Percentiles rank a stretch among this genome's conserved stretches.
Evolutionary conservation across 2,888 invertebrate genomes (phyloP).

Genomic region (Hyles lineata): DNA sequence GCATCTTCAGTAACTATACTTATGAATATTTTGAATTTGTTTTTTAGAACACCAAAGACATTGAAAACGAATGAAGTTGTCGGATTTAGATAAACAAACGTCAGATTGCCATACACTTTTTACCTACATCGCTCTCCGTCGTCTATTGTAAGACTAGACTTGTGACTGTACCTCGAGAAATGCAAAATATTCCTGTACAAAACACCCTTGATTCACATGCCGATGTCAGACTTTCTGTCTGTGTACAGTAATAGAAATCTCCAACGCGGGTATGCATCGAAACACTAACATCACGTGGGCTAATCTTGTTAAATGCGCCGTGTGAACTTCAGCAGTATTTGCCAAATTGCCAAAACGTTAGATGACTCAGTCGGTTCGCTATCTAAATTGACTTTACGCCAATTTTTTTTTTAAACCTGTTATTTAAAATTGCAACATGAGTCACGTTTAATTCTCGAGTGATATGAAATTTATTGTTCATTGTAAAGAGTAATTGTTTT

Average conservation of each 20-base stretch:
- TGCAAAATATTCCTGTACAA: background rate
- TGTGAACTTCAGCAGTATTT: conserved; percentile 18
- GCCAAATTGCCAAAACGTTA: conserved; percentile 25
- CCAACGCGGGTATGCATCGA: conserved; percentile 9
- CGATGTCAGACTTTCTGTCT: background rate
- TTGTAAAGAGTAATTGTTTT: conserved; percentile 16
- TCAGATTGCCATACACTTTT: no score
- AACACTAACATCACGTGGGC: conserved; percentile 18
- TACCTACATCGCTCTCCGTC: no score
- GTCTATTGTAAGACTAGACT: no score
- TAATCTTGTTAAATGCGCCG: conserved; percentile 18
- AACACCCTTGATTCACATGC: background rate
- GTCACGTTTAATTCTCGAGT: conserved; percentile 20
- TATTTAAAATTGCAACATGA: conserved; percentile 28
- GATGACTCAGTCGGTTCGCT: conserved; percentile 29
- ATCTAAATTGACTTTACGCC: conserved; percentile 33
- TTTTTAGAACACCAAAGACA: no score
- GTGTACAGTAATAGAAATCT: conserved; percentile 12
- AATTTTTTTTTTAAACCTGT: conserved; percentile 29
- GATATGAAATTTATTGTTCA: conserved; percentile 21
- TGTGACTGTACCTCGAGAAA: no score
- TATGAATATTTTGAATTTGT: no score
- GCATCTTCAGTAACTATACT: no score
- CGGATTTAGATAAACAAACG: no score
- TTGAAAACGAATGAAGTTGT: no score